Conservation (phyloP, 2,888 invertebrate species). For the Venustoraphidia nigricollis region DNA sequence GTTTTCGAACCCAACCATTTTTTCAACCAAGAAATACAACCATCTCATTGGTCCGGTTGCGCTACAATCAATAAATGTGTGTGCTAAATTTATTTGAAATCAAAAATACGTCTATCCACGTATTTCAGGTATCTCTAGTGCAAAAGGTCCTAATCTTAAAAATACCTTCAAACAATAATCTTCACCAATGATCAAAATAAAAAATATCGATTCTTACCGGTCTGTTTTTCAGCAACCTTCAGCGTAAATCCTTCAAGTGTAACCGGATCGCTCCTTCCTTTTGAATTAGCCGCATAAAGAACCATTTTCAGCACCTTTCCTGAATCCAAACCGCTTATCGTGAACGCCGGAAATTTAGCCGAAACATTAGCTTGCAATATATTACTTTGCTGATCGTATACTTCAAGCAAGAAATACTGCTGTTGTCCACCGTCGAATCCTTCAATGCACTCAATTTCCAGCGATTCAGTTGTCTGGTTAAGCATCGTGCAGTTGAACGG, state of each 20-base stretch:
- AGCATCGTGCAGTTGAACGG: constrained; percentile 61
- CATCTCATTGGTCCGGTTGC: too few relatives aligned
- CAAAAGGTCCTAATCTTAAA: background rate
- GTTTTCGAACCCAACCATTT: too few relatives aligned
- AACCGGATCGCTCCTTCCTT: constrained; percentile 63
- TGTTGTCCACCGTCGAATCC: constrained; percentile 68
- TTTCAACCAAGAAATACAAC: too few relatives aligned
- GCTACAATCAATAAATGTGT: too few relatives aligned
- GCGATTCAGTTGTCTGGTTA: constrained; percentile 63
- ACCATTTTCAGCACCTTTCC: constrained; percentile 63
- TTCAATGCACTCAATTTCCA: constrained; percentile 54
- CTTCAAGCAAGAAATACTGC: constrained; percentile 58
- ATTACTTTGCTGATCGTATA: constrained; percentile 49
- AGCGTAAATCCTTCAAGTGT: constrained; percentile 56
- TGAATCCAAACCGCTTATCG: constrained; percentile 60
- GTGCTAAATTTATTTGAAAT: too few relatives aligned
- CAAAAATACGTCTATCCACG: too few relatives aligned
- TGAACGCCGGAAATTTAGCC: constrained; percentile 56
- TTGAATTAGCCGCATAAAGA: constrained; percentile 68
- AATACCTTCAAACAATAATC: background rate
- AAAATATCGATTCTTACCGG: constrained; percentile 34
- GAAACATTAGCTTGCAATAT: constrained; percentile 51
- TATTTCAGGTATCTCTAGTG: too few relatives aligned
- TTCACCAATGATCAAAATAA: background rate
- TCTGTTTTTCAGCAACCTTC: constrained; percentile 61